phyloP scores from a whole-genome alignment of 2,888 invertebrate genomes.

The Eupelmus urozonus region DNA sequence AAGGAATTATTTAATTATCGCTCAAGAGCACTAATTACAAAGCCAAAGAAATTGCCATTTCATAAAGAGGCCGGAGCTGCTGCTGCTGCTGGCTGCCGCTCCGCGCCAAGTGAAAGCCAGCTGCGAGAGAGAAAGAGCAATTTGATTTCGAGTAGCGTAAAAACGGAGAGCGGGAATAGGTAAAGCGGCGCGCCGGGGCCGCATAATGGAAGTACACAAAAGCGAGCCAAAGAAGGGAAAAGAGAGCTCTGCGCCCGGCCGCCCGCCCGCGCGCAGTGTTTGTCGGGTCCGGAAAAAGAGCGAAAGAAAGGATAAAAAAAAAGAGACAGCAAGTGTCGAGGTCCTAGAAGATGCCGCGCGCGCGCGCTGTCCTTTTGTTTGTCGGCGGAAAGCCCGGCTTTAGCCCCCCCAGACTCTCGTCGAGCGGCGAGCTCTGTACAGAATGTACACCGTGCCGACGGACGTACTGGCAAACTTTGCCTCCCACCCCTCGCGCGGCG shows the following conservation, averaged over 20 bases:
- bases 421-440: constrained; percentile 2
- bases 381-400: constrained; percentile 47
- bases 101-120: background rate
- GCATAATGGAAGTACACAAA: constrained; percentile 15
- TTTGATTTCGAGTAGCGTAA: constrained; percentile 28
- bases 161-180: constrained; percentile 7
- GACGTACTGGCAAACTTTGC: constrained; percentile 6
- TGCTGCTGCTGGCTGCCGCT: too few relatives aligned
- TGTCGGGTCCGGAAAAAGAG: background rate
- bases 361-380: constrained; percentile 37
- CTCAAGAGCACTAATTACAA: constrained; percentile 13
- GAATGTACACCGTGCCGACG: background rate
- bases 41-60: constrained; percentile 14
- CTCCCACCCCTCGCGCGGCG: background rate
- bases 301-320: too few relatives aligned
- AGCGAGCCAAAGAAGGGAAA: background rate
- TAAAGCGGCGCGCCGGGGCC: background rate
- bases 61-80: too few relatives aligned
- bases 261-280: background rate
- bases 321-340: constrained; percentile 22
- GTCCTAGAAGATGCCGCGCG: constrained; percentile 11
- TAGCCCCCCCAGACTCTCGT: constrained; percentile 29
- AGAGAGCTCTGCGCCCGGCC: too few relatives aligned
- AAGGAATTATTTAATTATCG: constrained; percentile 24
- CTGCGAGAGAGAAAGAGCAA: constrained; percentile 10